These are phyloP conservation scores for Bellardia bayeri DNA, from an alignment of 2,888 invertebrate species.

Conservation along the genomic window DNA sequence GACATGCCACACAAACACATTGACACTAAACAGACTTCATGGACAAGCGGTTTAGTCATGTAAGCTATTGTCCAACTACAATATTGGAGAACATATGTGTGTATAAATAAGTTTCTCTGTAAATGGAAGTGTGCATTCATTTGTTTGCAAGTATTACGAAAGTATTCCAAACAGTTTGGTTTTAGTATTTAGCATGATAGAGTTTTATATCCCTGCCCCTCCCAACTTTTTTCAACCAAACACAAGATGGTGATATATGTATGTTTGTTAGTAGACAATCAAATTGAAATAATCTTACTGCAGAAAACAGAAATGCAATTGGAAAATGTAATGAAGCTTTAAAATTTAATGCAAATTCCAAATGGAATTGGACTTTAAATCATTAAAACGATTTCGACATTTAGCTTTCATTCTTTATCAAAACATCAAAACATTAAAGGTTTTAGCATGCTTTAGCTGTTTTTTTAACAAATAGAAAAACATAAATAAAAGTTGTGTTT, in stretches of 20 bases:
- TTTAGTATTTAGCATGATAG: slow-evolving; percentile 3
- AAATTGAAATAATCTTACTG: slow-evolving; percentile 25
- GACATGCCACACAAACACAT: slow-evolving; percentile 9
- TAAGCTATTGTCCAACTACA: slow-evolving; percentile 26
- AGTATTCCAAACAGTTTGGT: slow-evolving; percentile 3
- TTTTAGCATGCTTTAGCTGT: slow-evolving; percentile 1
- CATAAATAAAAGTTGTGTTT: slow-evolving; percentile 23
- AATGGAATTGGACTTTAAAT: background rate
- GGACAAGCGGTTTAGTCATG: slow-evolving; percentile 48
- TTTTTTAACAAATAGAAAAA: background rate
- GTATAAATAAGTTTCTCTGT: background rate
- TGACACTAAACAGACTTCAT: slow-evolving; percentile 33
- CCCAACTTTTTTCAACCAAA: background rate
- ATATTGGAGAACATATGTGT: background rate
- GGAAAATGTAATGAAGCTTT: slow-evolving; percentile 2
- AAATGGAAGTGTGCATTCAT: background rate
- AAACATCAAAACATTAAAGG: slow-evolving; percentile 1
- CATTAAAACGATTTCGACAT: no score
- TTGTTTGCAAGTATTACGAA: background rate
- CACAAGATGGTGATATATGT: slow-evolving; percentile 21
- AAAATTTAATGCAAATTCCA: background rate
- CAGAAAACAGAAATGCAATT: slow-evolving; percentile 35
- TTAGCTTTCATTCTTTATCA: background rate
- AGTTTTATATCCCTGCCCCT: background rate
- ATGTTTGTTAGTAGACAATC: slow-evolving; percentile 22